Evolutionary conservation across 2,888 invertebrate species (phyloP).

Genomic region (Idaea straminata): DNA sequence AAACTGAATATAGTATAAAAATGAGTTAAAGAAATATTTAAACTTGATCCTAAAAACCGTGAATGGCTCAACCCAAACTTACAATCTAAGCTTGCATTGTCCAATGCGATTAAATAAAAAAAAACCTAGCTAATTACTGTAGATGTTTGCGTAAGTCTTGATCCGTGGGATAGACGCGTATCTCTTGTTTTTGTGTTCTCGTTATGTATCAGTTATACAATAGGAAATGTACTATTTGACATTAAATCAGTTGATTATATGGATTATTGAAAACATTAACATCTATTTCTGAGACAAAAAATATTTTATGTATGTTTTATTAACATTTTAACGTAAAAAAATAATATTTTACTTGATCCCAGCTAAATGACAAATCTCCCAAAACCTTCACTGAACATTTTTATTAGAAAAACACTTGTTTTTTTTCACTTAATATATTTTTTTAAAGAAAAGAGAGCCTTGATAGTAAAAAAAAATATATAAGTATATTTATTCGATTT

Average conservation of each 20-base stretch:
- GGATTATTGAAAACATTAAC: conserved; percentile 7
- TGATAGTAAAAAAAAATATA: too few relatives aligned
- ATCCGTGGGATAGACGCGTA: conserved; percentile 6
- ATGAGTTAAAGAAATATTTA: background rate
- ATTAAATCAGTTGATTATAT: conserved; percentile 11
- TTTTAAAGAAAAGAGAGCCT: too few relatives aligned
- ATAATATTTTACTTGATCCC: too few relatives aligned
- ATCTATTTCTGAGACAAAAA: conserved; percentile 6
- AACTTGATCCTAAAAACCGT: background rate
- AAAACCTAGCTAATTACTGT: background rate
- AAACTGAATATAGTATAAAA: too few relatives aligned
- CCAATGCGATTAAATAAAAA: background rate
- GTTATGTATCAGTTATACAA: conserved; percentile 60
- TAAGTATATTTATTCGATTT: too few relatives aligned
- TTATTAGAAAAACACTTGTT: too few relatives aligned
- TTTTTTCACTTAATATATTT: too few relatives aligned
- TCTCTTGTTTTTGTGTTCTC: conserved; percentile 40
- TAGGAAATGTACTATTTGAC: conserved; percentile 47
- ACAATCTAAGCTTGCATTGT: background rate
- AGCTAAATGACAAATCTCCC: too few relatives aligned
- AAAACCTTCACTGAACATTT: too few relatives aligned
- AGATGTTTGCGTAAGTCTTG: background rate
- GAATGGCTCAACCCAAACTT: background rate
- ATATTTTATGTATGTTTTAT: background rate
- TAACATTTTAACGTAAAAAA: background rate